Evolutionary conservation across 2,797 vertebrate genomes (phyloP), one percentile per base, ranked within the genome.

Genomic region (Halcyon chelicuti): DNA sequence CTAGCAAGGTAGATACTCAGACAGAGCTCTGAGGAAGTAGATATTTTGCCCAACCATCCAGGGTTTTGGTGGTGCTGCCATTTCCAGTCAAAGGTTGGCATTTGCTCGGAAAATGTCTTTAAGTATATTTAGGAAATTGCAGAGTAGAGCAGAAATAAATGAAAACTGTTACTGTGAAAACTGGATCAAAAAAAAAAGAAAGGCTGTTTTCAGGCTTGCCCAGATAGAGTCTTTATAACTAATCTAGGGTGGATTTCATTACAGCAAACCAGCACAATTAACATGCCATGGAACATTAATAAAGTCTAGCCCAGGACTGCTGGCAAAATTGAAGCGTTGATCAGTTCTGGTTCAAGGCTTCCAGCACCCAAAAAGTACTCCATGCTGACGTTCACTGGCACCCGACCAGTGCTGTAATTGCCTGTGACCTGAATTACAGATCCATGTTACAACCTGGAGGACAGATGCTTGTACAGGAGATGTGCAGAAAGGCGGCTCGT

Each of bases 201-300:
- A 46, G 21, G 31, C 14, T 75, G 3, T 68, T 88, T 44, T 79
- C 55, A 88, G 66, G 51, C 35, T 70, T 92, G 62, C 39, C 40
- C 78, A 94, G 67, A 72, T 87, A 79, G 70, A 92, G 58, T 54
- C 94, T 96, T 95, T 84, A 42, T 84, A 94, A 84, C 77, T 52
- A 74, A 94, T 94, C 94, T 91, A 93, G 88, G 70, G 82, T 95
- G 90, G 83, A 92, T 94, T 93, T 97, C 49, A 80, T 97, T 97
- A 96, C 76, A 89, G 88, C 84, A 94, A 94, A 91, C 57, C 42
- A 49, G 13, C 39, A 42, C 60, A 86, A 93, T 95, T 93, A 66
- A 86, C 94, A 89, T 75, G 14, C 83, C 70, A 8, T 68, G 68
- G 94, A 67, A 88, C 70, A 79, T 97, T 93, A 97, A 81, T 72